Percentiles rank a stretch among this genome's conserved stretches.
Conservation (phyloP, 2,888 invertebrate species). For the Phengaris alcon region DNA sequence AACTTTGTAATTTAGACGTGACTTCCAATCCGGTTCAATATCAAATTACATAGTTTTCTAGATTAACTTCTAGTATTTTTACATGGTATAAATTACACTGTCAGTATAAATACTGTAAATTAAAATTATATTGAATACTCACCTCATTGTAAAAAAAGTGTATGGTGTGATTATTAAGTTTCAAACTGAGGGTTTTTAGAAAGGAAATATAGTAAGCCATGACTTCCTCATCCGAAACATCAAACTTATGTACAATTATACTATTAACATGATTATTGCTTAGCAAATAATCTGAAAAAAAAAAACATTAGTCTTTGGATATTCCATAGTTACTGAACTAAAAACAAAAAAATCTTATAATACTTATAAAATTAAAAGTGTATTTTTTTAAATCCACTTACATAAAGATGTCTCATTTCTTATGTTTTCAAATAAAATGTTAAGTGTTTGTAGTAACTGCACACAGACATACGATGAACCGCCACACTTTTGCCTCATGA, state of each 20-base stretch:
- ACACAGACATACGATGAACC: conserved; percentile 96
- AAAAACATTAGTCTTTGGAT: conserved; percentile 10
- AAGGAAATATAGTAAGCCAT: conserved; percentile 99
- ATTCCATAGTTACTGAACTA: too few species aligned
- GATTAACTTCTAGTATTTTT: not conserved
- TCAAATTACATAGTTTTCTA: too few species aligned
- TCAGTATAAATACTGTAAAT: not conserved
- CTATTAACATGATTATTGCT: conserved; percentile 99
- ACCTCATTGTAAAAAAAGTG: conserved; percentile 99
- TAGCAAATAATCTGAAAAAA: conserved; percentile 94
- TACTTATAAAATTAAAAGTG: too few species aligned
- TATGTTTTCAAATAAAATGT: conserved; percentile 99
- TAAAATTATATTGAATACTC: conserved; percentile 46
- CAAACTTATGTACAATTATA: conserved; percentile 99
- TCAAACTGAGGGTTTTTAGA: conserved; percentile 97
- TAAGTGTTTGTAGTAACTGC: conserved; percentile 97
- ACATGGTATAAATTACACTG: not conserved
- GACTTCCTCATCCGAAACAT: conserved; percentile 99
- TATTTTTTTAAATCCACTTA: conserved; percentile 78
- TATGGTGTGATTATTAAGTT: conserved; percentile 98
- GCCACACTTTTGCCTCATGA: conserved; percentile 98
- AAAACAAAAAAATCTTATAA: too few species aligned
- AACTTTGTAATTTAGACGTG: too few species aligned
- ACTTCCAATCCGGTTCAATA: too few species aligned
- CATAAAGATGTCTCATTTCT: conserved; percentile 99